Base-by-base conservation (phyloP, 2,888 invertebrate species). In the Gortyna flavago region DNA sequence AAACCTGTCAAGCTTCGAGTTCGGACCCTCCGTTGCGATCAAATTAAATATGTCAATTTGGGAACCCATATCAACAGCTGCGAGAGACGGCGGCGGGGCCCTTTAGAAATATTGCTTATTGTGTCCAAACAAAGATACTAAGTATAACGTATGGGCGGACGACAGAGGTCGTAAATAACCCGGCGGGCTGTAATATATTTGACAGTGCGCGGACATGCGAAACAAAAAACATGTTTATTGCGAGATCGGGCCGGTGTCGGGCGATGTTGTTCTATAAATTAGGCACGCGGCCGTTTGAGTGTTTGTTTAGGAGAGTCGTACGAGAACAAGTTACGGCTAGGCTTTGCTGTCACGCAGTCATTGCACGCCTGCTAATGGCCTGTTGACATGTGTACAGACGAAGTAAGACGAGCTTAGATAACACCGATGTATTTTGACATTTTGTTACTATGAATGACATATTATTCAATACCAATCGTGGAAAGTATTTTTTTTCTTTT, bases 91-190 rank as follows among this genome's bases (percentile, higher is more conserved):
- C 95, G 94, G 90, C 91, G 90, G 90, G 94, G 93, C 95, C 95
- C 96, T 95, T 96, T 96, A 95, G 96, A 96, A 96, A 96, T 96
- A 96, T 96, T 95, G 96, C 96, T 96, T 96, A 96, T 96, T 96
- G 96, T 96, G 96, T 96, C 96, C 96, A 96, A 96, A 96, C 96
- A 96, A 96, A 96, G 96, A 96, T 96, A 96, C 96, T 96, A 96
- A 96, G 96, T 96, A 96, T 96, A 96, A 96, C 96, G 96, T 96
- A 96, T 96, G 96, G 96, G 96, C 96, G 96, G 96, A 95, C 94
- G 96, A 95, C 95, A 92, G 95, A 92, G 95, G 93, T 94, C 96
- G 95, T 96, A 96, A 96, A 96, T 96, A 96, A 96, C 96, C 91
- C 96, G 94, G 93, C 96, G 96, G 95, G 96, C 94, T 92, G 96